phyloP scores from a whole-genome alignment of 2,797 vertebrate species.

The Gorsachius magnificus region DNA sequence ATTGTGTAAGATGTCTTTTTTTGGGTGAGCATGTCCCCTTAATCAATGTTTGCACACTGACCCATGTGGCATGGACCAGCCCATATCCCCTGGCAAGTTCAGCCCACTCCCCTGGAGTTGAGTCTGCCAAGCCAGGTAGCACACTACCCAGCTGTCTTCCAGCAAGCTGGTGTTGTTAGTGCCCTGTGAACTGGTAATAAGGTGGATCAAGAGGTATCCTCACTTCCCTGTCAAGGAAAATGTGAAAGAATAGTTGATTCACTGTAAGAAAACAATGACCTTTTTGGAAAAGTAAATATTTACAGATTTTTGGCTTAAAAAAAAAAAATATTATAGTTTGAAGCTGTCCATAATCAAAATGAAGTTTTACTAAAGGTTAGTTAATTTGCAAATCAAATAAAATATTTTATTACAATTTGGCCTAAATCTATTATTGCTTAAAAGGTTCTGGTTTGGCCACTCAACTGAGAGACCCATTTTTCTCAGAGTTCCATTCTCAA shows the following conservation, averaged over 20 bases:
- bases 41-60: accelerated
- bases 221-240: not conserved
- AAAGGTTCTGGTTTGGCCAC: not conserved
- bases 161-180: not conserved
- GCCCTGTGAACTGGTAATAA: not conserved
- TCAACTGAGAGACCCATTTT: not conserved
- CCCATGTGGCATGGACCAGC: accelerated
- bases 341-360: not conserved
- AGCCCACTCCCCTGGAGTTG: not conserved
- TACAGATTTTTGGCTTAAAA: not conserved
- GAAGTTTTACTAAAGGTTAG: not conserved
- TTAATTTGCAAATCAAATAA: not conserved
- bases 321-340: not conserved
- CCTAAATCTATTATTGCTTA: not conserved
- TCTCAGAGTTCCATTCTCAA: not conserved
- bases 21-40: not conserved
- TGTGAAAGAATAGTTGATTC: not conserved
- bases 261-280: not conserved
- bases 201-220: not conserved
- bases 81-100: not conserved
- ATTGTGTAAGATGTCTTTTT: not conserved
- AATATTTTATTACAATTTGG: not conserved
- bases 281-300: not conserved
- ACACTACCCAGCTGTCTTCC: not conserved
- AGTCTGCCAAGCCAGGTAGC: not conserved